Base-by-base conservation (phyloP, 2,888 invertebrate species). In the Aspidiotus destructor region DNA sequence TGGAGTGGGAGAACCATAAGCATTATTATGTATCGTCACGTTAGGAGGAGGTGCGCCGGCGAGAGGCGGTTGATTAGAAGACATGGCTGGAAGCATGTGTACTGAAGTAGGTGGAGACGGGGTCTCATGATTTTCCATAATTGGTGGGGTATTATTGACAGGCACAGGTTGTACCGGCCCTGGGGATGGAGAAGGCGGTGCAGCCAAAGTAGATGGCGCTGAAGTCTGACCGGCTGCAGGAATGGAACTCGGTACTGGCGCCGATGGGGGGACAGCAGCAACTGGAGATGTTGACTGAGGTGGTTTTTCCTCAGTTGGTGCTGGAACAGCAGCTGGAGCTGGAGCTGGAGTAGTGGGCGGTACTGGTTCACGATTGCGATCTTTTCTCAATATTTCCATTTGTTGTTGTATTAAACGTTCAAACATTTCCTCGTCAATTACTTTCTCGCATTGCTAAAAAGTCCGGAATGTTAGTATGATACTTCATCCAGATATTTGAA, bases 391-490 rank as follows among this genome's bases (percentile, higher is more conserved):
- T 73, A 87, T 81, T 71, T 92, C 92, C 73, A 88, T 84, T 74
- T 92, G 90, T 1, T 88, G 83, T 73, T 92, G 89, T 13, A 97
- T 92, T 89, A 97, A 88, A 72, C 88, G 86, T 71, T 86, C 85
- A 79, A 95, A 96, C 55, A 90, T 88, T 0, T 93, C 93, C n/a
- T 95, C 93, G 75, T 93, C 92, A 2, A 94, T 92, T 0, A 92
- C 92, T 61, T 91, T 89, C 75, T 89, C 90, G 77, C 92, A 92
- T 77, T 92, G 91, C 83, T 87, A 13, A 13, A 17, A 28, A 2
- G 13, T 13, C 10, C 48, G 6, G 6, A 13, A 48, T 11, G 48
- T 28, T 28, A 28, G 28, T 28, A 28, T 28, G 5, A 28, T 28
- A 28, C 28, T 28, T 28, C 28, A 28, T 28, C 5, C 28, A 1